A percentile compares a stretch with the other conserved stretches of the same genome.
Conservation (phyloP, 2,888 invertebrate genomes). For the Euplexia lucipara region DNA sequence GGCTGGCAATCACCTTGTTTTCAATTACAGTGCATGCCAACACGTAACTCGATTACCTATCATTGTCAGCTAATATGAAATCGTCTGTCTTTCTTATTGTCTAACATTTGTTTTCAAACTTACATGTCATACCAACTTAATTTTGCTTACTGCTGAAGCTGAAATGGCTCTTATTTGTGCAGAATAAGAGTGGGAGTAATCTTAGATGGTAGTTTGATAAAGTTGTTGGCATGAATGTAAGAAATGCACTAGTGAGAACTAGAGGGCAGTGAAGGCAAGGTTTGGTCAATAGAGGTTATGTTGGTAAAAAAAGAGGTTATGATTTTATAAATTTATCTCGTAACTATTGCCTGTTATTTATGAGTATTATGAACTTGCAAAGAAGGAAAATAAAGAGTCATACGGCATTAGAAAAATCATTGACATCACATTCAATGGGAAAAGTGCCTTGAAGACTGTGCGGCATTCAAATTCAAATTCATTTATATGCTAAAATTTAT, state of each 20-base stretch:
- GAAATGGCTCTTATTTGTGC: slow-evolving; percentile 28
- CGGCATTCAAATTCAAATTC: too few relatives aligned
- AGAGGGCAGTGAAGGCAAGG: slow-evolving; percentile 38
- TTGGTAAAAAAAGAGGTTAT: not conserved
- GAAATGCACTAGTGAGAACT: slow-evolving; percentile 65
- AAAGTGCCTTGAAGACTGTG: too few relatives aligned
- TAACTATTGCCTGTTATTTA: too few relatives aligned
- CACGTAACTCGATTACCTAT: slow-evolving; percentile 66
- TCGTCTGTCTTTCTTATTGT: slow-evolving; percentile 63
- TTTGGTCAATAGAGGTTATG: slow-evolving; percentile 24
- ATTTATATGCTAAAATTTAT: too few relatives aligned
- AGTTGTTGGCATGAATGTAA: slow-evolving; percentile 60
- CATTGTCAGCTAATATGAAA: slow-evolving; percentile 67
- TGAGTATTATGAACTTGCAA: too few relatives aligned
- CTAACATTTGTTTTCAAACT: slow-evolving; percentile 68
- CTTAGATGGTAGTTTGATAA: not conserved
- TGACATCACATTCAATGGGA: too few relatives aligned
- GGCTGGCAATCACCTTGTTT: slow-evolving; percentile 43
- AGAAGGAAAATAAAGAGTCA: too few relatives aligned
- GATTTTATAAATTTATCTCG: too few relatives aligned
- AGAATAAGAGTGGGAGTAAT: not conserved
- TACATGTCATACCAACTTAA: slow-evolving; percentile 43
- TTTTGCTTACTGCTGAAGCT: slow-evolving; percentile 4
- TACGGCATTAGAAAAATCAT: too few relatives aligned
- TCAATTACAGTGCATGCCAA: slow-evolving; percentile 58